Conservation (phyloP, 1,140 invertebrate genomes). For the Drosophila subpulchrella region DNA sequence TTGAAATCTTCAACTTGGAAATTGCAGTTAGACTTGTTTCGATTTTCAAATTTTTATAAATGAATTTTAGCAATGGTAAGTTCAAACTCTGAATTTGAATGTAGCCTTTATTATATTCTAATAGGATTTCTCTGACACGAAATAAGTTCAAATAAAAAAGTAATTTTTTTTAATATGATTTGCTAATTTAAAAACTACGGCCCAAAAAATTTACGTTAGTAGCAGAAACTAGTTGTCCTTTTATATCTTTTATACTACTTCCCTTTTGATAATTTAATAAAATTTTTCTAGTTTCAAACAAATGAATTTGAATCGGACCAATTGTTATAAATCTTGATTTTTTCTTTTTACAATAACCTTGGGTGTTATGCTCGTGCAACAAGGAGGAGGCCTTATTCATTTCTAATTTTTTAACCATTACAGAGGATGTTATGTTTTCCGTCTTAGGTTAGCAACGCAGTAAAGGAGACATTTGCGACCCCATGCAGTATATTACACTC, state of each 20-base stretch:
- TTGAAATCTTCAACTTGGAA: background rate
- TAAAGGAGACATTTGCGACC: too few relatives aligned
- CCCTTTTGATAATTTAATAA: slow-evolving; percentile 48
- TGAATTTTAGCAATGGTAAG: slow-evolving; percentile 5
- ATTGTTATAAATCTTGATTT: too few relatives aligned
- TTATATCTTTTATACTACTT: slow-evolving; percentile 69
- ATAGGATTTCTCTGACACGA: slow-evolving; percentile 25
- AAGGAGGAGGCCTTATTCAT: too few relatives aligned
- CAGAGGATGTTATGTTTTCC: too few relatives aligned
- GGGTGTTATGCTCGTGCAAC: too few relatives aligned
- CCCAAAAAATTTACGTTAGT: slow-evolving; percentile 29
- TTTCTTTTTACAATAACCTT: too few relatives aligned
- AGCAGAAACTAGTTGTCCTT: slow-evolving; percentile 49
- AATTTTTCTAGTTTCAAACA: slow-evolving; percentile 59
- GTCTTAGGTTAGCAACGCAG: too few relatives aligned
- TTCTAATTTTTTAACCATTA: too few relatives aligned
- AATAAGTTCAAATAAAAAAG: slow-evolving; percentile 18
- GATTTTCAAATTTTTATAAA: slow-evolving; percentile 12
- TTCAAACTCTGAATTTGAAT: slow-evolving; percentile 6
- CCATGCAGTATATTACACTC: too few relatives aligned
- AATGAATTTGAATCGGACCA: slow-evolving; percentile 14
- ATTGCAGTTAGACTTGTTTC: slow-evolving; percentile 13
- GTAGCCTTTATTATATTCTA: slow-evolving; percentile 4
- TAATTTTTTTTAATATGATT: slow-evolving; percentile 23
- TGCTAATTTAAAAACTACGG: slow-evolving; percentile 13